These are phyloP conservation scores for Ormyrus labotus DNA, from an alignment of 2,888 invertebrate genomes.

Conservation along the genomic window DNA sequence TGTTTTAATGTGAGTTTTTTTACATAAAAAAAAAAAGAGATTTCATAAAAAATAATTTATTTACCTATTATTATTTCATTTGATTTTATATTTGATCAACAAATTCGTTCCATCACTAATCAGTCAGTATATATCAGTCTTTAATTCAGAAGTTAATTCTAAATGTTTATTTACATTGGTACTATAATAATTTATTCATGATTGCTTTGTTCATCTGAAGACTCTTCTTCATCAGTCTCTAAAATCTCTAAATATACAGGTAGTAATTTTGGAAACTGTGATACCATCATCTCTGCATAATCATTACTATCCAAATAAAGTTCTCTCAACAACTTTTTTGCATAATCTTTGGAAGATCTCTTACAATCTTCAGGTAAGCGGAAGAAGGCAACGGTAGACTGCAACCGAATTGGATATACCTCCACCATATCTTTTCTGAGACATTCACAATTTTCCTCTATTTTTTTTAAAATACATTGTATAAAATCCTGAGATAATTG, in stretches of 20 bases:
- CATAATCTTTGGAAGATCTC: conserved; percentile 59
- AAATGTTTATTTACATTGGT: no score
- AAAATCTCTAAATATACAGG: conserved; percentile 57
- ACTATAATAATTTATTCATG: background rate
- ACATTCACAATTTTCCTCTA: conserved; percentile 58
- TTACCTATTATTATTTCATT: no score
- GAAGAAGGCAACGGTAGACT: conserved; percentile 64
- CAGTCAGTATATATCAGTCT: background rate
- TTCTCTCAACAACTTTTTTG: conserved; percentile 59
- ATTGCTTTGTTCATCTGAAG: background rate
- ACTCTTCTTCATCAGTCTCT: conserved; percentile 25
- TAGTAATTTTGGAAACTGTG: conserved; percentile 69
- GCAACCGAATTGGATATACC: conserved; percentile 67
- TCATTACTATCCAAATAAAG: conserved; percentile 60
- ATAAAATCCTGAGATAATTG: conserved; percentile 61
- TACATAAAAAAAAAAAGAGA: no score
- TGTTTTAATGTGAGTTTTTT: no score
- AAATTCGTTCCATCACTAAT: background rate
- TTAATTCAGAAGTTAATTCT: background rate
- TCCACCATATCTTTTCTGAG: conserved; percentile 63
- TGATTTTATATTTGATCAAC: no score
- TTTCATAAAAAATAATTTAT: no score
- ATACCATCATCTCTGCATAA: conserved; percentile 63
- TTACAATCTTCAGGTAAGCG: conserved; percentile 63
- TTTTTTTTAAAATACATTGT: conserved; percentile 58